Conservation (phyloP, 2,797 vertebrate species). For the Arrhamphus sclerolepis region DNA sequence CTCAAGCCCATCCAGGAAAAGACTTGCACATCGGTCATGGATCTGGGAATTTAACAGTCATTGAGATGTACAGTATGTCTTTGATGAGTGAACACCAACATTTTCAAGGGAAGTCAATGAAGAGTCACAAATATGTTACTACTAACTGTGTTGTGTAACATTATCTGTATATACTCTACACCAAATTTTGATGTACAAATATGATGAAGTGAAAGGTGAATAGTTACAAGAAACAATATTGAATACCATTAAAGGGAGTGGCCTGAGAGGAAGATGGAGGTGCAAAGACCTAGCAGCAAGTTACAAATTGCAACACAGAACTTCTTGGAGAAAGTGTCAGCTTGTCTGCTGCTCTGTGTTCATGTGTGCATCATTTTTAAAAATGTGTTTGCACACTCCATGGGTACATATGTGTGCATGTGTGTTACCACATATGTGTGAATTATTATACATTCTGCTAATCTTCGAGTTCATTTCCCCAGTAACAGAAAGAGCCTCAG, state of each 20-base stretch:
- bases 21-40: constrained; percentile 83
- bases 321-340: constrained; percentile 32
- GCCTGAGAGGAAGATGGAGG: no score
- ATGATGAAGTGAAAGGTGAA: no score
- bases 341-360: constrained; percentile 28
- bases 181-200: no score
- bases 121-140: not conserved
- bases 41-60: constrained; percentile 78
- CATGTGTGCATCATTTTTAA: constrained; percentile 30
- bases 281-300: no score
- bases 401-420: constrained; percentile 39
- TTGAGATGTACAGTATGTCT: constrained; percentile 8
- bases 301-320: not conserved
- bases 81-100: not conserved
- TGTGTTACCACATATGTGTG: constrained; percentile 57
- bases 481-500: constrained; percentile 74
- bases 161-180: no score
- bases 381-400: constrained; percentile 33
- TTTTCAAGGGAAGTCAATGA: not conserved
- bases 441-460: constrained; percentile 81
- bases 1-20: constrained; percentile 91
- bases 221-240: no score
- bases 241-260: no score
- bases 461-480: constrained; percentile 80
- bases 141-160: no score